Base-by-base conservation (phyloP, 2,113 vertebrate species). In the Hucho hucho region DNA sequence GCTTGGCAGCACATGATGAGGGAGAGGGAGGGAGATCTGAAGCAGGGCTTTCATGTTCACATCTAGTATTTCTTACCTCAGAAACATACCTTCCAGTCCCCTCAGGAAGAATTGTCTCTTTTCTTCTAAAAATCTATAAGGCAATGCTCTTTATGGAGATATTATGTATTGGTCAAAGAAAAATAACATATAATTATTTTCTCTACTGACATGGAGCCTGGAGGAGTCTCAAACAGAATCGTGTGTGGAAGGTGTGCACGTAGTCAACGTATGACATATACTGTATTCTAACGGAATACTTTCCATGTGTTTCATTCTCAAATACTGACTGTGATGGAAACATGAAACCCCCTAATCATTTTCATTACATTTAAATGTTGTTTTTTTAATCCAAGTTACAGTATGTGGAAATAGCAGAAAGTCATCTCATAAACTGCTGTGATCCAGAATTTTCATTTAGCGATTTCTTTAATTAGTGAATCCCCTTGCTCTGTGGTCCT, bases 1-100 rank as follows among this genome's bases (percentile, higher is more conserved):
- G 84, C 85, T 89, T 92, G 88, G 88, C 80, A 90, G 83, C 93
- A 93, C 85, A 88, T 90, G 93, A 90, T 69, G 64, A 26, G 64
- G 26, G 28, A 29, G 25, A 66, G 64, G 5, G 26, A 66, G 64
- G 14, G 12, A 32, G 64, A 66, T 43, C 37, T 74, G 81, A 87
- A 80, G 59, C 73, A 82, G 75, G 9, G 64, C 72, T 86, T 89
- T 87, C 80, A 83, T 87, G 77, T 37, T 74, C 76, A 82, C 73
- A 74, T 86, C 82, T 89, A 79, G 65, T 86, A 80, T 87, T 88
- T 78, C 86, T 70, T 79, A 43, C 37, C 37, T 43, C 37, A 11
- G 37, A 43, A 43, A 43, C 37, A 43, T 43, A 43, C 79, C 87
- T 84, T 7, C 73, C 78, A 88, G 88, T 80, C 72, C 70, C 26